Evolutionary conservation across 2,797 vertebrate species (phyloP), one percentile per base, ranked within the genome.

Genomic region (Paratrypauchen microcephalus): DNA sequence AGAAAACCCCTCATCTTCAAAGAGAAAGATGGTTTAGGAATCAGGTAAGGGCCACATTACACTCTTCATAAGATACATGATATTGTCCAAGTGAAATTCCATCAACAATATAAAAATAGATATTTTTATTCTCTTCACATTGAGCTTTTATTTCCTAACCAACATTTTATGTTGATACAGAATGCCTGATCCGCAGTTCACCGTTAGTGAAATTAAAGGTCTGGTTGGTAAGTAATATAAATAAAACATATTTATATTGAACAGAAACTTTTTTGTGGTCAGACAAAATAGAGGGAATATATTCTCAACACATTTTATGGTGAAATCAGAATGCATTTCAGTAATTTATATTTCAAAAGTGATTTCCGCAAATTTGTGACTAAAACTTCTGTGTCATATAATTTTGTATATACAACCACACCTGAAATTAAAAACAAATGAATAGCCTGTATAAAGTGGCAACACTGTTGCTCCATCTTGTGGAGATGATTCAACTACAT

Each of bases 171-270:
- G 70, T 76, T 72, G 50, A 30, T 69, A 24, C 80, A 99, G 97
- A 84, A 99, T 98, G 96, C 97, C 97, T 36, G 97, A 96, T 83
- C 93, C 95, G 9, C 95, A 97, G 77, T 97, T 99, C 84, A 96
- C 95, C 23, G 94, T 97, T 55, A 94, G 95, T 86, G 97, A 99
- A 69, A 96, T 98, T 86, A 99, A 99, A 91, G 94, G 96, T 74
- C 92, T 99, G 75, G 96, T 99, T 83, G 97, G 97, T 99, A 93
- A 97, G 97, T 96, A 16, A n/a, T 66, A 66, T 21, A 16, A 30
- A 32, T 15, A 45, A 47, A 26, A 55, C 1, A 63, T 1, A 28
- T 30, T 58, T 16, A 28, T 15, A 58, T 1, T 57, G 55, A 26
- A 21, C 48, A 52, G 19, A 5, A 47, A 48, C 4, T 26, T 26